Evolutionary conservation across 2,888 invertebrate genomes (phyloP), one percentile per base, ranked within the genome.

Genomic region (Dusona sp.): DNA sequence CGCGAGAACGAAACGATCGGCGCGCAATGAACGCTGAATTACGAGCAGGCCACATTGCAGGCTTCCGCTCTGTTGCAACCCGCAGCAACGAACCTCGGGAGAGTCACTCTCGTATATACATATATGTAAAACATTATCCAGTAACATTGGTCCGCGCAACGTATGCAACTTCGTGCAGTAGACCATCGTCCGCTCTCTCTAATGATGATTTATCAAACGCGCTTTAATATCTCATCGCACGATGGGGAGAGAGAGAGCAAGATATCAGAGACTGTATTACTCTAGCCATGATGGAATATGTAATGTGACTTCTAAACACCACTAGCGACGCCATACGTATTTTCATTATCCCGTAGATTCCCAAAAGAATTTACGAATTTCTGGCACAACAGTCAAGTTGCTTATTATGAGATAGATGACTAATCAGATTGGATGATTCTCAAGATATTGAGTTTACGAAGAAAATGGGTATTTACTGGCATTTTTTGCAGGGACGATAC

Each of bases 11-110:
- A 72, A 64, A 38, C 82, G 82, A 86, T 84, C 70, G 86, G 86
- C 80, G 70, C 86, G 84, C 86, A 77, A 81, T 82, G 84, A 84
- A 84, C 86, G 83, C 84, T 83, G 75, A 83, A 85, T 87, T 85
- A 87, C 78, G 85, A 87, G 74, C 73, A 54, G 85, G 51, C 82
- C 85, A 85, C 65, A 75, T 85, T 77, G 82, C 79, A 67, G 75
- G 79, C 65, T 82, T 87, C 82, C 83, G 82, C 70, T 82, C 74
- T 73, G 77, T 45, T 70, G 77, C 51, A 70, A 77, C 7, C 25
- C 3, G n/a, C 57, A 25, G 25, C 57, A 57, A 45, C 45, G 38
- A 74, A 42, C 33, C 57, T 48, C 29, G 61, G 16, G 11, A 29
- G 29, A 51, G n/a, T 48, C 68, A 42, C 42, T 38, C n/a, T 38